Evolutionary conservation across 92 coral and sea anemone genomes (phyloP).

Genomic region (Zoanthus solanderi): DNA sequence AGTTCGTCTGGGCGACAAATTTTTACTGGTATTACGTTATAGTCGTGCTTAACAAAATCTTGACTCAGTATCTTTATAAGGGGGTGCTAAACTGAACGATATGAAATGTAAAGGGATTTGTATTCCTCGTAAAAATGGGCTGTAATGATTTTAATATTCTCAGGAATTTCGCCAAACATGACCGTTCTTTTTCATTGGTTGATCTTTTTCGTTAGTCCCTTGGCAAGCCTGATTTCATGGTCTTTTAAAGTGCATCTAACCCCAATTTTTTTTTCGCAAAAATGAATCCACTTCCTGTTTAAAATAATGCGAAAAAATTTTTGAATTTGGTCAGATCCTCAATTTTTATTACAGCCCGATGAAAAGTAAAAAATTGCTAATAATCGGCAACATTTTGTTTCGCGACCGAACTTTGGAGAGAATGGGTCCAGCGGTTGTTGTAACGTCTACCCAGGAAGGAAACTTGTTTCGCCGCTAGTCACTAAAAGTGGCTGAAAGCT

Average conservation of each 20-base stretch:
- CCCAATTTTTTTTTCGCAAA: no score
- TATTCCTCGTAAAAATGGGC: not conserved
- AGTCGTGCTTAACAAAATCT: not conserved
- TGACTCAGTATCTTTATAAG: not conserved
- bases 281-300: no score
- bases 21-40: not conserved
- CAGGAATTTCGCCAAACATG: not conserved
- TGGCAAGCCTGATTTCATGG: not conserved
- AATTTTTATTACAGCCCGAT: no score
- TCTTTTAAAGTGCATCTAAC: not conserved
- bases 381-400: no score
- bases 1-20: not conserved
- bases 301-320: no score
- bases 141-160: not conserved
- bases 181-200: not conserved
- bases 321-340: no score
- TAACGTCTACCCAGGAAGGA: no score
- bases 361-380: no score
- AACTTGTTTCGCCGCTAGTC: no score
- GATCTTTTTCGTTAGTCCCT: not conserved
- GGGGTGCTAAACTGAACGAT: not conserved
- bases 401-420: no score
- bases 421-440: no score
- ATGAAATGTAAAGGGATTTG: not conserved
- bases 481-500: no score